phyloP scores from a whole-genome alignment of 1,140 invertebrate genomes.

The Melipona quadrifasciata region DNA sequence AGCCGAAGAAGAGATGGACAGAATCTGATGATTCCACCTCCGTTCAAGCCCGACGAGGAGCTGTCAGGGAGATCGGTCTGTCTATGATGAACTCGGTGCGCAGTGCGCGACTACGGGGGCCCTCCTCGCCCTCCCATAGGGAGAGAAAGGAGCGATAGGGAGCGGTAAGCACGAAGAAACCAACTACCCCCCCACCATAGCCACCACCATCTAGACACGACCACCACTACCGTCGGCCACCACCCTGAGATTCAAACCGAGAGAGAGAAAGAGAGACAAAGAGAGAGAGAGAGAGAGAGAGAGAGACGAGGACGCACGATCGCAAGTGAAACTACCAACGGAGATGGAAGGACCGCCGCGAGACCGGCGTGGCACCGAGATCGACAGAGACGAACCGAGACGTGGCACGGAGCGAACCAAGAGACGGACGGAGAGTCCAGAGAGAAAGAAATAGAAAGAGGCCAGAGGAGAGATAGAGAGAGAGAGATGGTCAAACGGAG shows the following conservation, averaged over 20 bases:
- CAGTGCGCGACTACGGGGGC: conserved; percentile 73
- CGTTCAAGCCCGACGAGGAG: conserved; percentile 70
- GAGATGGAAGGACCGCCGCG: conserved; percentile 40
- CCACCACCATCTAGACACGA: conserved; percentile 67
- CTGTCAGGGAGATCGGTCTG: conserved; percentile 76
- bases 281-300: background rate
- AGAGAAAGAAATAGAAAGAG: conserved; percentile 9
- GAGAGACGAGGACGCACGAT: conserved; percentile 47
- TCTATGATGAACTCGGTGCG: conserved; percentile 79
- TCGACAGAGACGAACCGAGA: conserved; percentile 21
- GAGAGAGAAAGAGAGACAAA: too few relatives aligned
- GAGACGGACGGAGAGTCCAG: conserved; percentile 12
- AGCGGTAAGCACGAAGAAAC: conserved; percentile 71
- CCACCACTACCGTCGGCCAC: conserved; percentile 62
- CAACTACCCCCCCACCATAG: conserved; percentile 73
- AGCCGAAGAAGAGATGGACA: conserved; percentile 65
- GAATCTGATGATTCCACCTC: conserved; percentile 72
- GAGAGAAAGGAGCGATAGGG: conserved; percentile 76
- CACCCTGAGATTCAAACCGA: conserved; percentile 61
- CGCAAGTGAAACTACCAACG: conserved; percentile 29
- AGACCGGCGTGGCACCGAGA: background rate
- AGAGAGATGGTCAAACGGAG: conserved; percentile 11
- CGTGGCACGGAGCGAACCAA: background rate
- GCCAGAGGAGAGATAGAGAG: background rate
- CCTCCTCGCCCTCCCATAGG: conserved; percentile 73